Percentiles rank a stretch among this genome's conserved stretches.
phyloP scores from a whole-genome alignment of 2,797 vertebrate genomes.

The Protonibea diacanthus region DNA sequence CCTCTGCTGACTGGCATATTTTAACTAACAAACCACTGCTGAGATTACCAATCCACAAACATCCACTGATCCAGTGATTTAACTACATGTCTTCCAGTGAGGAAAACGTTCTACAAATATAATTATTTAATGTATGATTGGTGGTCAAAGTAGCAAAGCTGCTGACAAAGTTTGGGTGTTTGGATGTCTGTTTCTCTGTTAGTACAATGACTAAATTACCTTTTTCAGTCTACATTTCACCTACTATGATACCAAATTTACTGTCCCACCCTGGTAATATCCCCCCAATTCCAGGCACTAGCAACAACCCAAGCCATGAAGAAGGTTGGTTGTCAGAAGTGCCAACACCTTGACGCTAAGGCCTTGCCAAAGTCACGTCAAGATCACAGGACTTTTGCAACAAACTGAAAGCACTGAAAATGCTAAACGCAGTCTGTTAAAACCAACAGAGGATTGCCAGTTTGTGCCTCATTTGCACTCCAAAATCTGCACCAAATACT shows the following conservation, averaged over 20 bases:
- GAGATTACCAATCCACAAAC: background rate
- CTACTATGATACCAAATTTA: background rate
- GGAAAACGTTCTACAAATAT: background rate
- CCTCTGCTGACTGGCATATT: background rate
- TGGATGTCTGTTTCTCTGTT: background rate
- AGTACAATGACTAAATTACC: slow-evolving; percentile 42
- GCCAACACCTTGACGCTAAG: slow-evolving; percentile 44
- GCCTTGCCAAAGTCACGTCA: slow-evolving; percentile 81
- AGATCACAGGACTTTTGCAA: slow-evolving; percentile 63
- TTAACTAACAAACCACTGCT: background rate
- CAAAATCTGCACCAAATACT: slow-evolving; percentile 24
- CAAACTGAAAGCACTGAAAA: slow-evolving; percentile 25
- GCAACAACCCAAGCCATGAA: slow-evolving; percentile 2
- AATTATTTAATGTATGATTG: background rate
- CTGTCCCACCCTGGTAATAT: background rate
- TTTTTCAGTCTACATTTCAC: slow-evolving; percentile 30
- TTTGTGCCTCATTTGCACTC: background rate
- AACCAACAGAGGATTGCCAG: background rate
- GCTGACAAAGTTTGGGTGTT: background rate
- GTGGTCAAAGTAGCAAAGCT: background rate
- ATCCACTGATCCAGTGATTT: background rate
- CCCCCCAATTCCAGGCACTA: background rate
- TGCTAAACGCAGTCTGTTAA: background rate
- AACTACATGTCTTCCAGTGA: slow-evolving; percentile 1
- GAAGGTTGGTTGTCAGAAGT: background rate